Percentiles rank a stretch among this genome's conserved stretches.
Evolutionary conservation across 2,113 vertebrate species (phyloP).

Genomic region (Chroicocephalus ridibundus): DNA sequence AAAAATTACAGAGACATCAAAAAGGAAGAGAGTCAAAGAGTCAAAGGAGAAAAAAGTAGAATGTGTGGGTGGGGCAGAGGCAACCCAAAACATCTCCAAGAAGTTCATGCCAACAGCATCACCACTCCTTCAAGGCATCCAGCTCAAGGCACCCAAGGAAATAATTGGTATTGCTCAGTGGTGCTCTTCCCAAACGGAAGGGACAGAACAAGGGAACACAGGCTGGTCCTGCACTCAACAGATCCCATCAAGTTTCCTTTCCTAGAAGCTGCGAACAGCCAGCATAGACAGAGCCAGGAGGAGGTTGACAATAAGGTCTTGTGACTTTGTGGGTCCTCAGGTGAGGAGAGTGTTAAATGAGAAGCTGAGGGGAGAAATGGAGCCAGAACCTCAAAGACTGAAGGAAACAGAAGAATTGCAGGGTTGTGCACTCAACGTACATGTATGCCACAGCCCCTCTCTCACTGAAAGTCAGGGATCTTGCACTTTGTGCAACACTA

Average conservation of each 20-base stretch:
- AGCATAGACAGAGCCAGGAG: neutral
- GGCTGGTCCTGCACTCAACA: neutral
- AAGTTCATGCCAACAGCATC: neutral
- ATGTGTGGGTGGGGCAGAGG: neutral
- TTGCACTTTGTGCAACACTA: neutral
- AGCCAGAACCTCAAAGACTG: neutral
- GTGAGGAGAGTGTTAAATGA: neutral
- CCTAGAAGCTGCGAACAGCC: neutral
- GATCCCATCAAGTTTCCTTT: neutral
- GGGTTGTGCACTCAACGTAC: fast-evolving
- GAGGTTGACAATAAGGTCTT: neutral
- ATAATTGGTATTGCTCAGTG: neutral
- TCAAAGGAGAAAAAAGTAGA: neutral
- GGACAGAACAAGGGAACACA: neutral
- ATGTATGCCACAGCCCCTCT: neutral
- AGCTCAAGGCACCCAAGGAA: neutral
- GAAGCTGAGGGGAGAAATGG: neutral
- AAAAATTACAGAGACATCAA: neutral
- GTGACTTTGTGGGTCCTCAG: neutral
- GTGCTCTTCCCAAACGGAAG: neutral
- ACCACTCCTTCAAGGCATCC: neutral
- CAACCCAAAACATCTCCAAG: neutral
- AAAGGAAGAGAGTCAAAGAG: neutral
- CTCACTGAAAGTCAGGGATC: neutral
- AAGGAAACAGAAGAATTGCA: neutral